Conservation (phyloP, 2,888 invertebrate genomes). For the Cactoblastis cactorum region DNA sequence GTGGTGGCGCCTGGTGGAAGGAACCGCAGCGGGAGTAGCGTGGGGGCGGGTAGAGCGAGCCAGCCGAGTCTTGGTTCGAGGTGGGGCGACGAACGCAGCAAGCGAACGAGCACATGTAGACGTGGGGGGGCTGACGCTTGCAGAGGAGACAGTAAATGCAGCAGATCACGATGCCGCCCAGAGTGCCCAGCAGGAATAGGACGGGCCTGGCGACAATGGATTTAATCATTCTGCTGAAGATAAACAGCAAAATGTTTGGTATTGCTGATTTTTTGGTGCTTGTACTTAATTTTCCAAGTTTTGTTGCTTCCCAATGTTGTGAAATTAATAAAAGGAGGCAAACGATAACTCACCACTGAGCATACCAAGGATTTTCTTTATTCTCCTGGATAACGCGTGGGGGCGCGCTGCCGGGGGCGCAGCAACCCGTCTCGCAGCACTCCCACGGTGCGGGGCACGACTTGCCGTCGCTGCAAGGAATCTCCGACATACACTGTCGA, state of each 20-base stretch:
- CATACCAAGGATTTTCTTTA: slow-evolving; percentile 56
- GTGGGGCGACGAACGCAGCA: slow-evolving; percentile 67
- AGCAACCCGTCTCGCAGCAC: slow-evolving; percentile 87
- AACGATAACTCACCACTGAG: slow-evolving; percentile 54
- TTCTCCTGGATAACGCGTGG: slow-evolving; percentile 62
- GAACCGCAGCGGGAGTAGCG: slow-evolving; percentile 91
- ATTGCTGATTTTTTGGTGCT: no score
- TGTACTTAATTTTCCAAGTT: no score
- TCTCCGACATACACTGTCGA: slow-evolving; percentile 65
- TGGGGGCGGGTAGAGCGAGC: slow-evolving; percentile 90
- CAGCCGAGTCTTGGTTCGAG: slow-evolving; percentile 88
- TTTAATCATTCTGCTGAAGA: not conserved
- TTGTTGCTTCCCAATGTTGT: no score
- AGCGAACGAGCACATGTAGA: slow-evolving; percentile 52
- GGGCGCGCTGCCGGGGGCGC: slow-evolving; percentile 67
- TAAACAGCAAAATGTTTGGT: no score
- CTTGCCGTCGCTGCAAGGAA: slow-evolving; percentile 80
- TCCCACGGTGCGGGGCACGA: slow-evolving; percentile 86
- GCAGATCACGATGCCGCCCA: slow-evolving; percentile 83
- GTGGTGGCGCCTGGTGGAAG: slow-evolving; percentile 90
- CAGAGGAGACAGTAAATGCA: slow-evolving; percentile 82
- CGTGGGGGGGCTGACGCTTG: slow-evolving; percentile 45
- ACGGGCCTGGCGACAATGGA: slow-evolving; percentile 72
- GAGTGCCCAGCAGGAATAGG: slow-evolving; percentile 83
- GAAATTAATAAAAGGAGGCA: not conserved